phyloP scores from a whole-genome alignment of 2,888 invertebrate species.

The Heliconius ismenius region DNA sequence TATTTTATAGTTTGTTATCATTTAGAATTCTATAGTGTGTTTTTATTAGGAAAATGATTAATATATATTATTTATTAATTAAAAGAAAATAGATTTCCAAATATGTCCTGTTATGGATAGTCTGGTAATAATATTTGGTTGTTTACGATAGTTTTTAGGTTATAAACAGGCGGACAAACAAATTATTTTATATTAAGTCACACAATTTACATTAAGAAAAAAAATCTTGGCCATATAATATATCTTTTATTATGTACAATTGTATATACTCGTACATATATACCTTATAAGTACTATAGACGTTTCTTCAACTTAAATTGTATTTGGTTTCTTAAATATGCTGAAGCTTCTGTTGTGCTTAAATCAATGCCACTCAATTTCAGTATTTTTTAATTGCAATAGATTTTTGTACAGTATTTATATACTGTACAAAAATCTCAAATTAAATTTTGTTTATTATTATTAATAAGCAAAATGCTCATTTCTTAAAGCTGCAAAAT shows the following conservation, averaged over 20 bases:
- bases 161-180: neutral
- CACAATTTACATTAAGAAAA: neutral
- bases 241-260: no score
- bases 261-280: no score
- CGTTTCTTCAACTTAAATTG: no score
- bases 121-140: neutral
- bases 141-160: neutral
- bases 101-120: neutral
- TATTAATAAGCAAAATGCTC: no score
- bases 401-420: no score
- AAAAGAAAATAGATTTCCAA: no score
- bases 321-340: neutral
- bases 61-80: no score
- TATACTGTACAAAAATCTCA: no score
- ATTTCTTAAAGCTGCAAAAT: no score
- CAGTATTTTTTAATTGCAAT: no score
- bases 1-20: neutral
- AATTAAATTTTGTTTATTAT: no score
- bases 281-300: neutral
- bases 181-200: neutral
- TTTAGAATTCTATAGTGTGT: neutral
- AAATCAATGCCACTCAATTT: neutral
- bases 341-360: neutral
- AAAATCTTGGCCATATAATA: neutral
- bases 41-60: neutral